Percentiles rank a stretch among this genome's conserved stretches.
Evolutionary conservation across 2,113 vertebrate species (phyloP).

Genomic region (Rhadina sibilatrix): DNA sequence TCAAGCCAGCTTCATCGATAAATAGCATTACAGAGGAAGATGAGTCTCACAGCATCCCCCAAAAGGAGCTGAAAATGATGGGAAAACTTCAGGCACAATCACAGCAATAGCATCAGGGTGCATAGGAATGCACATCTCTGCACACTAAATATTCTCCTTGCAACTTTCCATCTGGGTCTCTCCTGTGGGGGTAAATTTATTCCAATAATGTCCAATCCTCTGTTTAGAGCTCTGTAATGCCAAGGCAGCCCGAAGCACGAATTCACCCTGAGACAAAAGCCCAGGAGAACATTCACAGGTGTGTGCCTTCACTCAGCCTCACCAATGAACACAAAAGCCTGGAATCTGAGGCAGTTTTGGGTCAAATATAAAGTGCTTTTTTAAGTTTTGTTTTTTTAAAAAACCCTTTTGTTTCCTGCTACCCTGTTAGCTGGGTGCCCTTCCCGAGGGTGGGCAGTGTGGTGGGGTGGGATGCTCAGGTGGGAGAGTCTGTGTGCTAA

Average conservation of each 20-base stretch:
- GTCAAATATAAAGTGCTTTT: neutral
- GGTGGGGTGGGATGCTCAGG: neutral
- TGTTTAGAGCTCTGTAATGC: neutral
- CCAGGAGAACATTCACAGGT: neutral
- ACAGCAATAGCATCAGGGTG: neutral
- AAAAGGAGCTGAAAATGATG: neutral
- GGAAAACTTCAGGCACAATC: neutral
- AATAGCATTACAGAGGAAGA: neutral
- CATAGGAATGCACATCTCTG: neutral
- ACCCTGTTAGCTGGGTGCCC: neutral
- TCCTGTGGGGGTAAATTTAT: neutral
- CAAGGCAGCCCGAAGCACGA: neutral
- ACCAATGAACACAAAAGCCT: accelerated
- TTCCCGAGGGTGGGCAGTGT: neutral
- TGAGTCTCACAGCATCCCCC: neutral
- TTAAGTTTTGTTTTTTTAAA: accelerated
- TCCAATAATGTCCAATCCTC: neutral
- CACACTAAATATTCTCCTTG: neutral
- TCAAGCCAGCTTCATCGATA: neutral
- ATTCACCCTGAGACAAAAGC: neutral
- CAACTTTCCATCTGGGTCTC: neutral
- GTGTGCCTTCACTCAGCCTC: neutral
- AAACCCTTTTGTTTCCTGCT: neutral
- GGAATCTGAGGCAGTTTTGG: neutral
- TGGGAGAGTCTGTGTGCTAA: neutral